phyloP scores from a whole-genome alignment of 2,113 vertebrate genomes.

The Australoheros scitulus region DNA sequence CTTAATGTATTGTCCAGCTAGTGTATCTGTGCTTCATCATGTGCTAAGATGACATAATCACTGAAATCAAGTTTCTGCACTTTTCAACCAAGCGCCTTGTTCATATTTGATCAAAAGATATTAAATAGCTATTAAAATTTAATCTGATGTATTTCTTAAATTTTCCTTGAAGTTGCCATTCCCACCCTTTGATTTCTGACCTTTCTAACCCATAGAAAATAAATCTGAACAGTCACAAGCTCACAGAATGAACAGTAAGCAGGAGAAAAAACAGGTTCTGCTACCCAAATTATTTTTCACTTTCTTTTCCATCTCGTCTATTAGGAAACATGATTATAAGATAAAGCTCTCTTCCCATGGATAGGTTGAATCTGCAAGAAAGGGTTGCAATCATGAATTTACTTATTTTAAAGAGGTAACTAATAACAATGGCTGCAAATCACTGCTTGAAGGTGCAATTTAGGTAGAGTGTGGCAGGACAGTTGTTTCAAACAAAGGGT shows the following conservation, averaged over 20 bases:
- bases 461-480: not conserved
- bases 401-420: not conserved
- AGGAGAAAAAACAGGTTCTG: not conserved
- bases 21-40: not conserved
- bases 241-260: not conserved
- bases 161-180: not conserved
- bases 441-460: accelerated
- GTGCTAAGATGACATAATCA: too few species aligned
- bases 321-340: not conserved
- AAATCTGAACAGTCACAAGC: not conserved
- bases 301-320: not conserved
- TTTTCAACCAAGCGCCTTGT: too few species aligned
- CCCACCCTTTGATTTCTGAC: not conserved
- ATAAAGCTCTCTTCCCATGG: not conserved
- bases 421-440: not conserved
- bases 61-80: too few species aligned
- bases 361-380: accelerated
- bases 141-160: not conserved
- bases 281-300: not conserved
- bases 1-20: too few species aligned
- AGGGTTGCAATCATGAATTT: not conserved
- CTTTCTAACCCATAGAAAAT: not conserved
- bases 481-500: not conserved
- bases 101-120: too few species aligned
- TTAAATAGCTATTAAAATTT: not conserved